phyloP scores from a whole-genome alignment of 1,140 invertebrate genomes.

The Camponotus vicinus region DNA sequence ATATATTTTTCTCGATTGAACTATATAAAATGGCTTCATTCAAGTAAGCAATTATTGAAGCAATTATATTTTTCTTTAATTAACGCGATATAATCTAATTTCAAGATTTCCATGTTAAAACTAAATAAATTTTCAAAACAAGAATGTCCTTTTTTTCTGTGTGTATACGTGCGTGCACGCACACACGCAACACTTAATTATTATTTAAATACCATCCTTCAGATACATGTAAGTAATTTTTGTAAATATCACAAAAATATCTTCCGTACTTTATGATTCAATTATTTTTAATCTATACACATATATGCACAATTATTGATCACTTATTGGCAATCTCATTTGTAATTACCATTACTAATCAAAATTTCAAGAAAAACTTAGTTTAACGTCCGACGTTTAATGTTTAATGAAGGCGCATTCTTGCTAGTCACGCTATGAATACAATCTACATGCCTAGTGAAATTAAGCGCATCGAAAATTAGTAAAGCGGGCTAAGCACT shows the following conservation, averaged over 20 bases:
- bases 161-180: no score
- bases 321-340: neutral
- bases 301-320: neutral
- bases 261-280: neutral
- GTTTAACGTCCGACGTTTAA: constrained; percentile 1
- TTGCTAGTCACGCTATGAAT: constrained; percentile 47
- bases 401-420: constrained; percentile 39
- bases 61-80: no score
- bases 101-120: no score
- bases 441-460: constrained; percentile 48
- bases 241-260: neutral
- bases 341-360: neutral
- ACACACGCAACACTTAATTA: neutral
- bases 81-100: no score
- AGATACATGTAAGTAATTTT: neutral
- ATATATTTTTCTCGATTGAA: no score
- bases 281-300: neutral
- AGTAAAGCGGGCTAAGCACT: constrained; percentile 17
- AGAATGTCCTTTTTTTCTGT: no score
- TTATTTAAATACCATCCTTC: neutral
- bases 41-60: no score
- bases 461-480: constrained; percentile 58
- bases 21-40: no score
- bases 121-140: no score
- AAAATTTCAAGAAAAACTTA: constrained; percentile 13